These are phyloP conservation scores for Palloptera scutellata DNA, from an alignment of 2,888 invertebrate species.

Conservation along the genomic window DNA sequence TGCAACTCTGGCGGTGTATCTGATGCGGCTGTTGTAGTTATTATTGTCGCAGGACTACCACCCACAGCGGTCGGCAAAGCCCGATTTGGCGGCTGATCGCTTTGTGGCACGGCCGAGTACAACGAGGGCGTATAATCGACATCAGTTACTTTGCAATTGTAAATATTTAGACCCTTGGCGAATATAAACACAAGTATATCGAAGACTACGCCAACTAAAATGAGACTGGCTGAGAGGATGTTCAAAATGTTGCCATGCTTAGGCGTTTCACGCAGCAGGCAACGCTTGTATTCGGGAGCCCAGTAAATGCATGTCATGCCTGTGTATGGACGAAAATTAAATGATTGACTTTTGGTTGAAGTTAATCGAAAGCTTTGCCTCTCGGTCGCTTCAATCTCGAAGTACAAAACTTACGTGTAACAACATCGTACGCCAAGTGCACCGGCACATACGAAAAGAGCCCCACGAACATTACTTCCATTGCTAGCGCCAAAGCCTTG, in stretches of 20 bases:
- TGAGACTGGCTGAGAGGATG: conserved; percentile 64
- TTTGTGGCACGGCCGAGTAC: conserved; percentile 54
- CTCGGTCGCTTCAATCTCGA: neutral
- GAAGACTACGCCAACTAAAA: conserved; percentile 63
- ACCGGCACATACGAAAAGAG: conserved; percentile 71
- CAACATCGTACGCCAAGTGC: conserved; percentile 70
- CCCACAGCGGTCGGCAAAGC: conserved; percentile 26
- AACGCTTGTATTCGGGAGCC: conserved; percentile 61
- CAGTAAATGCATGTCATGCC: conserved; percentile 65
- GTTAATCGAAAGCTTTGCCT: no score
- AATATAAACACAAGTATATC: conserved; percentile 65
- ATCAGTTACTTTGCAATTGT: conserved; percentile 62
- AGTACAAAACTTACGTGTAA: conserved; percentile 65
- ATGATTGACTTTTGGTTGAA: neutral
- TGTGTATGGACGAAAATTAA: conserved; percentile 38
- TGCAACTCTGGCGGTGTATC: conserved; percentile 32
- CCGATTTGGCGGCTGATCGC: conserved; percentile 37
- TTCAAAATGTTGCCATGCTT: conserved; percentile 66
- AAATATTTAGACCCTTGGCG: conserved; percentile 58
- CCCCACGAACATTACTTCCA: conserved; percentile 67
- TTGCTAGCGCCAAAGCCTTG: conserved; percentile 70
- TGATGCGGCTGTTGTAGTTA: conserved; percentile 40
- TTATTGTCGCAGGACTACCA: conserved; percentile 48
- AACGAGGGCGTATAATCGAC: conserved; percentile 60
- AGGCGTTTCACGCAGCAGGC: conserved; percentile 65